A percentile compares a stretch with the other conserved stretches of the same genome.
These are phyloP conservation scores for Hypotaenidia philippensis DNA, from an alignment of 2,797 vertebrate species.

Conservation along the genomic window DNA sequence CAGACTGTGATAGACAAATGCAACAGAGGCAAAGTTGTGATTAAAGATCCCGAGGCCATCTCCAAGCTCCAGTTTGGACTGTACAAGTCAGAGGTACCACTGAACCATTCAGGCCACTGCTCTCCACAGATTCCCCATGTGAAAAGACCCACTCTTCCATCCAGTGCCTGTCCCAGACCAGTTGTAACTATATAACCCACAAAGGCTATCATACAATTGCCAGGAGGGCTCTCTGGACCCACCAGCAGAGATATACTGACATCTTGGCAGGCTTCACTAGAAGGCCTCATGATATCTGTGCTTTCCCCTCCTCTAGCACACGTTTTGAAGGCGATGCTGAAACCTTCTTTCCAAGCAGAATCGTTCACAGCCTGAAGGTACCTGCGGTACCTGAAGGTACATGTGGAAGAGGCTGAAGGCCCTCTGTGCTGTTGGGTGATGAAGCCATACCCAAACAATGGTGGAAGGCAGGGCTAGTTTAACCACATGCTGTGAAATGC, in stretches of 20 bases:
- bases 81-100: not conserved
- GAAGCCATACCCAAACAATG: not conserved
- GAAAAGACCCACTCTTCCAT: not conserved
- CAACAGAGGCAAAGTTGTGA: not conserved
- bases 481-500: not conserved
- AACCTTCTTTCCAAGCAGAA: not conserved
- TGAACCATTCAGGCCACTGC: rapidly evolving
- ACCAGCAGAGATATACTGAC: not conserved
- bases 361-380: not conserved
- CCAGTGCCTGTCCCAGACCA: not conserved
- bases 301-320: not conserved
- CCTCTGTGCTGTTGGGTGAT: not conserved
- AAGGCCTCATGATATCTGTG: not conserved
- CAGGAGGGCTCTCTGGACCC: too few species aligned
- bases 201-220: not conserved
- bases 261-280: not conserved
- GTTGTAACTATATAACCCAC: rapidly evolving
- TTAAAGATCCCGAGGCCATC: not conserved
- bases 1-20: not conserved
- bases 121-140: not conserved
- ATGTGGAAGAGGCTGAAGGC: not conserved
- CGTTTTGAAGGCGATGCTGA: not conserved
- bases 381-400: too few species aligned
- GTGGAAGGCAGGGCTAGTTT: not conserved
- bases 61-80: not conserved